Percentiles rank a stretch among this genome's conserved stretches.
phyloP scores from a whole-genome alignment of 2,888 invertebrate genomes.

The Micoletzkya japonica region DNA sequence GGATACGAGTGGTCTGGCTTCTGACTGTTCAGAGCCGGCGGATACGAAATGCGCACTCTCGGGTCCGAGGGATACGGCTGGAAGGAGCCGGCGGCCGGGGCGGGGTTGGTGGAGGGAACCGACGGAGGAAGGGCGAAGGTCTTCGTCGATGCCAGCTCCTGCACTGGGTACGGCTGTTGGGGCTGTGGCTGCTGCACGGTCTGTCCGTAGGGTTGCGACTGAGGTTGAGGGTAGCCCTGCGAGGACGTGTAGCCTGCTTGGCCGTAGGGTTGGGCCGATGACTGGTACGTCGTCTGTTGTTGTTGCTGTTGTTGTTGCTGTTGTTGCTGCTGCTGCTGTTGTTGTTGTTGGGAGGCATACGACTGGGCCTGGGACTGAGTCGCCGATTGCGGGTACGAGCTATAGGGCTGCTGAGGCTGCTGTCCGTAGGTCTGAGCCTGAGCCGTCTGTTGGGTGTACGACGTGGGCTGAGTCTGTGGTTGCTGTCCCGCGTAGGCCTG shows the following conservation, averaged over 20 bases:
- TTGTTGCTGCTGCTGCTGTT: constrained; percentile 9
- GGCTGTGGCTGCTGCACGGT: constrained; percentile 6
- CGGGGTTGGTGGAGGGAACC: neutral
- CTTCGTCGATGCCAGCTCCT: too few species aligned
- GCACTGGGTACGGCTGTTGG: neutral
- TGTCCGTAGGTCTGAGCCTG: neutral
- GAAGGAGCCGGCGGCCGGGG: neutral
- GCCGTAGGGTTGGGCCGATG: neutral
- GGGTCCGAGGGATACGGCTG: neutral
- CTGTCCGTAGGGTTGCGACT: constrained; percentile 1
- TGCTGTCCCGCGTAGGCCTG: too few species aligned
- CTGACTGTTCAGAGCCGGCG: neutral
- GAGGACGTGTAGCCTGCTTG: neutral
- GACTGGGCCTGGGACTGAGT: neutral
- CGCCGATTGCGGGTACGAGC: neutral
- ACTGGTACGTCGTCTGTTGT: neutral
- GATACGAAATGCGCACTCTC: constrained; percentile 8
- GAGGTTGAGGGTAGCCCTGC: neutral
- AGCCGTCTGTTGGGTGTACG: too few species aligned
- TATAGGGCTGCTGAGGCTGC: neutral
- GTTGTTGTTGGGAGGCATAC: constrained; percentile 10
- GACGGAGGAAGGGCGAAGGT: neutral
- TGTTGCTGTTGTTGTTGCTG: neutral
- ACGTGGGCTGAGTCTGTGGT: too few species aligned
- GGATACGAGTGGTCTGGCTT: neutral